Conservation (phyloP, 2,888 invertebrate genomes). For the Sesamia inferens region DNA sequence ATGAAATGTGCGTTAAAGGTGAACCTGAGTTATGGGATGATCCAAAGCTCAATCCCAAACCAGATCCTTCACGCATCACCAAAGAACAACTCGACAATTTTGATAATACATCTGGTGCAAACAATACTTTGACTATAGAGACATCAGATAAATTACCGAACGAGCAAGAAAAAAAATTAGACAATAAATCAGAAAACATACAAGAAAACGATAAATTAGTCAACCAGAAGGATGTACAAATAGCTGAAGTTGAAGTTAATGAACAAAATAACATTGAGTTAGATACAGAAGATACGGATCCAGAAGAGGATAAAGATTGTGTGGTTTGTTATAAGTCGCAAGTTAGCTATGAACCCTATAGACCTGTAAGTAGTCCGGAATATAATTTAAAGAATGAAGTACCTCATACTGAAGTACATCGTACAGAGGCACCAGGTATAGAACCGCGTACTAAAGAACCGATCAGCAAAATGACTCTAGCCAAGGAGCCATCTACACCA, state of each 20-base stretch:
- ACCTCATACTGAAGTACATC: neutral
- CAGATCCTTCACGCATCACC: conserved; percentile 10
- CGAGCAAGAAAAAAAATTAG: neutral
- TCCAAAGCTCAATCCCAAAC: conserved; percentile 7
- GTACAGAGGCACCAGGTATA: neutral
- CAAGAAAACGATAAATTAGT: neutral
- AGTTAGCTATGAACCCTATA: conserved; percentile 1
- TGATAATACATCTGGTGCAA: neutral
- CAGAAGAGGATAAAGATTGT: conserved; percentile 15
- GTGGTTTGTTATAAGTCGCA: conserved; percentile 13
- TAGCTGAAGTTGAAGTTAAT: neutral
- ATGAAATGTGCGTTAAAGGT: conserved; percentile 19
- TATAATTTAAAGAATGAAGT: neutral
- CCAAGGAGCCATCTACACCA: neutral
- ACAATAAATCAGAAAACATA: neutral
- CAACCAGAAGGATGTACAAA: neutral
- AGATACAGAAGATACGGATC: neutral
- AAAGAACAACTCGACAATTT: conserved; percentile 9
- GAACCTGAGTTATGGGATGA: conserved; percentile 31
- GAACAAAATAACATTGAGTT: neutral
- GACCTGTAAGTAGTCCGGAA: neutral
- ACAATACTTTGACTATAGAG: neutral
- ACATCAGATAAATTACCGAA: neutral
- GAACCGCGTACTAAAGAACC: neutral
- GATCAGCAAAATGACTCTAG: neutral